Evolutionary conservation across 2,797 vertebrate genomes (phyloP).

Genomic region (Eospalax fontanierii): DNA sequence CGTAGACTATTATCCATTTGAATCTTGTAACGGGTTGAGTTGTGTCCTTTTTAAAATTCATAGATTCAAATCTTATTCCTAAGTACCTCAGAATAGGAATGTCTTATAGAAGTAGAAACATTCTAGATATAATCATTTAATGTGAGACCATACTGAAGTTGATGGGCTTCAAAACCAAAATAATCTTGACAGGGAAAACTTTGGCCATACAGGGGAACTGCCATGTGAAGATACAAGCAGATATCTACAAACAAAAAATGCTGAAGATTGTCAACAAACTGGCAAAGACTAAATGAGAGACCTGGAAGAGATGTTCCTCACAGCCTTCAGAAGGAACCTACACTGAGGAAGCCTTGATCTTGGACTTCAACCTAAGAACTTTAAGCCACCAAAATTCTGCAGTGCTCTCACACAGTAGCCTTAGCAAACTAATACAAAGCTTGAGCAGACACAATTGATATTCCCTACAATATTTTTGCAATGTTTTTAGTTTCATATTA

Average conservation of each 20-base stretch:
- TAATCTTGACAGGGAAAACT: not conserved
- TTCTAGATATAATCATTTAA: constrained; percentile 26
- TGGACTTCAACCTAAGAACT: constrained; percentile 18
- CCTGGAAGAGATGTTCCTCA: not conserved
- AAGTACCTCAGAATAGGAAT: not conserved
- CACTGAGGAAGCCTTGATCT: not conserved
- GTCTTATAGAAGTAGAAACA: constrained; percentile 1
- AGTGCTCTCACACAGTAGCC: not conserved
- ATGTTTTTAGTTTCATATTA: constrained; percentile 41
- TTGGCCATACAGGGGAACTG: not conserved
- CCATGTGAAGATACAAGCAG: not conserved
- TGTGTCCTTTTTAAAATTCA: not conserved
- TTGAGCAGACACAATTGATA: not conserved
- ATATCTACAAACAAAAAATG: not conserved
- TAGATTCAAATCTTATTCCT: not conserved
- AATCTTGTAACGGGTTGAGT: not conserved
- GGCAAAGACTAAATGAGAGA: not conserved
- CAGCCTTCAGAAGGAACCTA: not conserved
- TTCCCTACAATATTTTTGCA: constrained; percentile 1
- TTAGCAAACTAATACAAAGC: constrained; percentile 20
- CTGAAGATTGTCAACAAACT: not conserved
- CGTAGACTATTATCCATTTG: not conserved
- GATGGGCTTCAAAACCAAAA: not conserved
- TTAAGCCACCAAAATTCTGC: not conserved
- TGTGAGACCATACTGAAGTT: not conserved